phyloP scores from a whole-genome alignment of 2,797 vertebrate species.

The Scarus forsteni region DNA sequence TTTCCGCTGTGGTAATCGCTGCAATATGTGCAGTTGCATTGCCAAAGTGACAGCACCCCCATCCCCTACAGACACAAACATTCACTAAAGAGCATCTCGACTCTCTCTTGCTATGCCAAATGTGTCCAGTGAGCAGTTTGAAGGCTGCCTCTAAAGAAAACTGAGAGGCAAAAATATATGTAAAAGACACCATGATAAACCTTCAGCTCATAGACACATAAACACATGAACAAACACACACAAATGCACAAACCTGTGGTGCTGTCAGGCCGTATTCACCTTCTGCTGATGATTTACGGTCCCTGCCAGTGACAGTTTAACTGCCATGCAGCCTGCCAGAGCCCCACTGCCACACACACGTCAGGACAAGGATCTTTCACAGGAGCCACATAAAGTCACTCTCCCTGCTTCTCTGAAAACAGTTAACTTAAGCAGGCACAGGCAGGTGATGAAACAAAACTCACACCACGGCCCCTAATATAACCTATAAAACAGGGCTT shows the following conservation, averaged over 20 bases:
- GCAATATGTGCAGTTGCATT: conserved; percentile 87
- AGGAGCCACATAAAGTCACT: conserved; percentile 57
- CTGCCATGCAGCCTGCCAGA: conserved; percentile 70
- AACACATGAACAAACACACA: conserved; percentile 20
- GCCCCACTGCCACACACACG: conserved; percentile 75
- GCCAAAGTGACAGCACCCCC: conserved; percentile 87
- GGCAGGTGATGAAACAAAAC: conserved; percentile 29
- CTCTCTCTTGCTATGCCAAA: conserved; percentile 67
- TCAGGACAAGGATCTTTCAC: conserved; percentile 59
- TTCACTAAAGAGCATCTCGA: conserved; percentile 49
- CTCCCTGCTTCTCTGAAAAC: conserved; percentile 30
- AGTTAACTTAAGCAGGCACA: conserved; percentile 28
- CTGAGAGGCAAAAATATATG: conserved; percentile 40
- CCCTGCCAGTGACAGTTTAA: conserved; percentile 82
- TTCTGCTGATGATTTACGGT: conserved; percentile 69
- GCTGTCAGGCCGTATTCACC: conserved; percentile 69
- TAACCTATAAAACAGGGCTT: not conserved
- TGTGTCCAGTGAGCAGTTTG: conserved; percentile 43
- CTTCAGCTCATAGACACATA: conserved; percentile 8
- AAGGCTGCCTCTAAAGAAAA: conserved; percentile 37
- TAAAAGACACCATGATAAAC: conserved; percentile 40
- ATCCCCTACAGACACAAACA: conserved; percentile 69
- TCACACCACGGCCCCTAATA: conserved; percentile 2
- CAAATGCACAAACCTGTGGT: conserved; percentile 71
- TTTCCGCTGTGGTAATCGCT: conserved; percentile 88